Conservation (phyloP, 2,113 vertebrate species). For the Phoxinus phoxinus region DNA sequence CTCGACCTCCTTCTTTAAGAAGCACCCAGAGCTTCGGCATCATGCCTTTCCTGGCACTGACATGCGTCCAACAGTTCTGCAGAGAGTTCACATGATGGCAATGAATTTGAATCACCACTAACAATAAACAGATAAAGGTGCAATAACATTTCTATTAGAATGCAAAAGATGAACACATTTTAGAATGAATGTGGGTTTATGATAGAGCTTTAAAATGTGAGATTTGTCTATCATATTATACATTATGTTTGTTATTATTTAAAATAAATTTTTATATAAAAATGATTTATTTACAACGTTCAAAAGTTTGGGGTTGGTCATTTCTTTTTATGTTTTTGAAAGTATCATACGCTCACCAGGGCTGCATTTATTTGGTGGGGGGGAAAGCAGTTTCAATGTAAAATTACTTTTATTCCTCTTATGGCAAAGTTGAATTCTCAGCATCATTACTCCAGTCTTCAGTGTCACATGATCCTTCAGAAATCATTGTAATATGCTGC, state of each 20-base stretch:
- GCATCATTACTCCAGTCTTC: not conserved
- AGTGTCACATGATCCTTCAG: too few species aligned
- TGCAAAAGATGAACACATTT: not conserved
- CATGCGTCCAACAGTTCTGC: conserved; percentile 94
- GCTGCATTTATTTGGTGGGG: too few species aligned
- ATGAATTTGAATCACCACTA: too few species aligned
- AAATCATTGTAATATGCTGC: not conserved
- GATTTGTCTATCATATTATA: not conserved
- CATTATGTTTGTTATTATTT: not conserved
- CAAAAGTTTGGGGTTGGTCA: not conserved
- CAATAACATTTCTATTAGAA: not conserved
- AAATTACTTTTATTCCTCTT: not conserved
- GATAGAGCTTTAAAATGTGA: not conserved
- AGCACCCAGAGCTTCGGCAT: conserved; percentile 89
- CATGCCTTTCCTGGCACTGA: conserved; percentile 90
- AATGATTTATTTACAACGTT: not conserved
- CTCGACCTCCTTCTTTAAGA: conserved; percentile 88
- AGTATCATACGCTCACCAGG: not conserved
- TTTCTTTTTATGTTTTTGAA: not conserved
- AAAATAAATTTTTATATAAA: not conserved
- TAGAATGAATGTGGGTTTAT: not conserved
- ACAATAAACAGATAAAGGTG: not conserved
- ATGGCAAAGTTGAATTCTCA: not conserved
- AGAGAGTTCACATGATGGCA: not conserved
- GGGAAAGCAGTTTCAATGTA: too few species aligned